Base-by-base conservation (phyloP, 1,140 invertebrate genomes). In the Brachionus rotundiformis region DNA sequence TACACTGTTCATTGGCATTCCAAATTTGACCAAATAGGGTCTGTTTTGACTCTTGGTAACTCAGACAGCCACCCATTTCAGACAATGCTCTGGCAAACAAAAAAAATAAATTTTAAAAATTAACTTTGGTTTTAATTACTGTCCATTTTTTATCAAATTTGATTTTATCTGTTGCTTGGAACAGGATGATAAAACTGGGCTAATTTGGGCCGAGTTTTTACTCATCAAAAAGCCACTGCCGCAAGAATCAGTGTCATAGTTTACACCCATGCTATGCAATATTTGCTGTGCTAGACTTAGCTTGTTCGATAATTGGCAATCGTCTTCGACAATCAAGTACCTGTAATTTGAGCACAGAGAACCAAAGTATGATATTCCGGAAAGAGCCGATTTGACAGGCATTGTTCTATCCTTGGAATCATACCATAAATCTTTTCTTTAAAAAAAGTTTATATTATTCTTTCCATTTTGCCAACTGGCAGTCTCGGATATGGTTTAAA, bases 371-470 rank as follows among this genome's bases (percentile, higher is more conserved):
- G 61, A 63, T 29, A 33, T 33, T 63, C 61, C 61, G 1, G 3
- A 33, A 2, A 29, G 61, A 63, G 25, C 0, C 11, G 61, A 63
- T 63, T 33, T 29, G 4, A 63, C 29, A 11, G 61, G 3, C 8
- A 29, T 4, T 13, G 25, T 16, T 63, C 4, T 7, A 5, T 8
- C 11, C 11, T 63, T 63, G 11, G 29, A 31, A 63, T 63, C 61
- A 63, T 63, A 63, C 61, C 61, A 63, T 27, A 63, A 63, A 27
- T 63, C 61, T 29, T 63, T 63, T n/a, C 61, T 63, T 25, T 11
- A 61, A 61, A 27, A 61, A 54, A 54, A 54, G 23, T 7, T 19
- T 54, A 4, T 54, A 19, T 13, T 7, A 54, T 19, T 54, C 6
- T 19, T 54, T 11, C n/a, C n/a, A n/a, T n/a, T n/a, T n/a, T n/a